phyloP scores from a whole-genome alignment of 2,113 vertebrate genomes.

The Delphinapterus leucas region DNA sequence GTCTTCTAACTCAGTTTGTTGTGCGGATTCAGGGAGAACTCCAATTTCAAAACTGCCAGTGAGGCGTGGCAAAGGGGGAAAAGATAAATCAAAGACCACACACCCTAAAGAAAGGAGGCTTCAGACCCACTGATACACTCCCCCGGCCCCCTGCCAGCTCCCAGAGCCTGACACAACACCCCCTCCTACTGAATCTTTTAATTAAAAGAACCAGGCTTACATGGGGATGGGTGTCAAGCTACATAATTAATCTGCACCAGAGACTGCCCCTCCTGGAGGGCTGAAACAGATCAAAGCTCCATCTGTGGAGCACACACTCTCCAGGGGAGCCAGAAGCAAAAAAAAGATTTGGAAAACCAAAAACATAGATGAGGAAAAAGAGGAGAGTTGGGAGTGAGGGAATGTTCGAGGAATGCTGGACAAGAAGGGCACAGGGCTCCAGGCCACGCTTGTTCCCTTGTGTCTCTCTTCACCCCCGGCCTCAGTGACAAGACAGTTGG shows the following conservation, averaged over 20 bases:
- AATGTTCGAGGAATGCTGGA: accelerated
- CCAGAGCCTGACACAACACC: not conserved
- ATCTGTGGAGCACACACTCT: not conserved
- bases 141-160: not conserved
- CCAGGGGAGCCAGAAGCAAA: not conserved
- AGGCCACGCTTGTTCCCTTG: not conserved
- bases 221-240: not conserved
- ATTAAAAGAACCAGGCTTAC: constrained; percentile 29
- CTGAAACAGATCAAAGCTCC: not conserved
- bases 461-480: not conserved
- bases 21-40: not conserved
- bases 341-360: not conserved
- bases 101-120: not conserved
- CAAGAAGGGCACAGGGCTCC: not conserved
- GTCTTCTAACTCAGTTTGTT: not conserved
- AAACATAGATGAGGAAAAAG: not conserved
- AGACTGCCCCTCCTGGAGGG: constrained; percentile 19
- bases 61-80: not conserved
- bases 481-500: not conserved
- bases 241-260: constrained; percentile 50
- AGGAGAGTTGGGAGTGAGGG: not conserved
- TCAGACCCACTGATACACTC: not conserved
- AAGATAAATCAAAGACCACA: not conserved
- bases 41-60: not conserved
- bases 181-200: constrained; percentile 66